Base-by-base conservation (phyloP, 2,797 vertebrate genomes). In the Harpagifer antarcticus region DNA sequence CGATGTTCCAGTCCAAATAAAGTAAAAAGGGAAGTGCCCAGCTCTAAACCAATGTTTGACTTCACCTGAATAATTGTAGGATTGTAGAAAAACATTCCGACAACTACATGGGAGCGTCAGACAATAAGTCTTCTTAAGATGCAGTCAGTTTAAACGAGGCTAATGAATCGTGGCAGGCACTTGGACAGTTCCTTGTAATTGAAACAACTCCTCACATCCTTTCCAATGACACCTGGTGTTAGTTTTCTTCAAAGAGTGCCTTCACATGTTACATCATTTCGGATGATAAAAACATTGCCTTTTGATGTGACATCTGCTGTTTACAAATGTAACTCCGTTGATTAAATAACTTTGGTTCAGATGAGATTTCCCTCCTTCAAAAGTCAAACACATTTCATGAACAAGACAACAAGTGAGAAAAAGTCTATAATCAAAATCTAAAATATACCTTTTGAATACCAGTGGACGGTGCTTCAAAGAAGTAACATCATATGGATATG, bases 181-280 rank as follows among this genome's bases (percentile, higher is more conserved):
- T 56, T 43, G 1, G 58, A 33, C 72, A 48, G 6, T 20, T 5
- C 52, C 19, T 17, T 12, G 10, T 20, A 33, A 43, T 17, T 15
- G 7, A 49, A 48, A 71, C n/a, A 62, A 81, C 40, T 45, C 14
- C n/a, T 65, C 6, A 15, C 2, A 9, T 44, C 54, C 72, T 60
- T 42, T 47, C 63, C 23, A 19, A 13, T 27, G 27, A 68, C 71
- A 59, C 33, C 67, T 37, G 42, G 3, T 42, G 19, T 37, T 42
- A 54, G 37, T 43, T 17, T 9, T 23, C 2, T 27, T 44, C 55
- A 42, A 19, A 5, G 4, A 52, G 49, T 19, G 31, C n/a, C 20
- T 17, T 48, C 53, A 62, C 3, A 0, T 20, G 13, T n/a, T 9
- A 5, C 33, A 40, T 43, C 37, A 45, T 44, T 33, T 33, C 6